Percentiles rank a stretch among this genome's conserved stretches.
Conservation (phyloP, 2,113 vertebrate genomes). For the Paradoxurus hermaphroditus region DNA sequence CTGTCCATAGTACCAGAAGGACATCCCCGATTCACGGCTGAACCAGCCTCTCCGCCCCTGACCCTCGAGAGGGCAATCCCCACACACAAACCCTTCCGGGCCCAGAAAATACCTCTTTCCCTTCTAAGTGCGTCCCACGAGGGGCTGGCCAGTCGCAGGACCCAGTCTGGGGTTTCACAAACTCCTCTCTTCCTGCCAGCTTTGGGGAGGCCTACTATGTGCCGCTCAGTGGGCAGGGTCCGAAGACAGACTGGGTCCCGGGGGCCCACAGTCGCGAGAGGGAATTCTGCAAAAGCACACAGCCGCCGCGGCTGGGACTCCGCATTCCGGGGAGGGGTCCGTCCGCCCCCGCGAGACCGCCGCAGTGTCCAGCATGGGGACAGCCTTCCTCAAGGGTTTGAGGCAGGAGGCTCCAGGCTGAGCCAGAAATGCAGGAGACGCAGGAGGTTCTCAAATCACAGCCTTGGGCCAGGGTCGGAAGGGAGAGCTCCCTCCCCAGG, state of each 20-base stretch:
- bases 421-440: too few relatives aligned
- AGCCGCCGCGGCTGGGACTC: accelerated
- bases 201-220: neutral
- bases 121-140: neutral
- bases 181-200: neutral
- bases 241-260: neutral
- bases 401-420: neutral
- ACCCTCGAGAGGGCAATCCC: neutral
- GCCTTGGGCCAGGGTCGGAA: neutral
- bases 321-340: neutral
- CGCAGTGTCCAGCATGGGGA: neutral
- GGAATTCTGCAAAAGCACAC: neutral
- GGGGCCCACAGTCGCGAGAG: neutral
- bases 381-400: too few relatives aligned
- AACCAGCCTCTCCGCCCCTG: neutral
- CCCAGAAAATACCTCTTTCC: neutral
- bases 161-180: neutral
- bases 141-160: neutral
- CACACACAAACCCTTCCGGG: neutral
- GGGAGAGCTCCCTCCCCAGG: neutral
- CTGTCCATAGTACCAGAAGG: neutral
- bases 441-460: neutral
- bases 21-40: neutral
- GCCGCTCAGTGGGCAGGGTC: accelerated
- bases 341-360: neutral